A percentile compares a stretch with the other conserved stretches of the same genome.
phyloP scores from a whole-genome alignment of 2,888 invertebrate genomes.

The Chaitophorus viminalis region DNA sequence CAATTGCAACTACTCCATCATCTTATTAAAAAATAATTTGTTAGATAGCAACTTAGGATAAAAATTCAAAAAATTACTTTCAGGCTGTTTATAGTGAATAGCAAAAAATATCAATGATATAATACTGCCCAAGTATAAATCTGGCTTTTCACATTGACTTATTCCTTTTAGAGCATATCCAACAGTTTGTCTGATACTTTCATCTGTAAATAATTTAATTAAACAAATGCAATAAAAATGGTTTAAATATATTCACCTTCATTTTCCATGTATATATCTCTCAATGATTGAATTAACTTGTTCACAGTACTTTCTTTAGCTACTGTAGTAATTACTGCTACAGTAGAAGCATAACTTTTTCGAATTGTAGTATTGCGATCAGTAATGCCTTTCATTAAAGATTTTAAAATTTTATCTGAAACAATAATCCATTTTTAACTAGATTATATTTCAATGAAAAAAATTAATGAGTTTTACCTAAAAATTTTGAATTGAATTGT shows the following conservation, averaged over 20 bases:
- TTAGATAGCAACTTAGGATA: background rate
- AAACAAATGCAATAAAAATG: background rate
- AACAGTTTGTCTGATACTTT: conserved; percentile 45
- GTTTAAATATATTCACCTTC: conserved; percentile 19
- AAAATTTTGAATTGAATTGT: conserved; percentile 33
- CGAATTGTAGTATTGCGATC: conserved; percentile 86
- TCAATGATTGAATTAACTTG: conserved; percentile 70
- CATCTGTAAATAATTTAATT: conserved; percentile 40
- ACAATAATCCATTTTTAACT: conserved; percentile 5
- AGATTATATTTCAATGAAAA: background rate
- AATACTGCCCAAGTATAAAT: conserved; percentile 68
- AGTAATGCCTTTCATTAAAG: conserved; percentile 79
- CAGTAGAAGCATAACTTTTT: conserved; percentile 83
- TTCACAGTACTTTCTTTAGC: conserved; percentile 81
- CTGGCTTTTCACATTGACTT: conserved; percentile 57
- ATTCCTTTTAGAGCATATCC: conserved; percentile 56
- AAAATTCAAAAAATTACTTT: conserved; percentile 67
- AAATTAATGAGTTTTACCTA: background rate
- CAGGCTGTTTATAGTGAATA: conserved; percentile 73
- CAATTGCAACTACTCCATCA: background rate
- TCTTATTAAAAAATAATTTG: background rate
- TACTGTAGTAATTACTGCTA: conserved; percentile 84
- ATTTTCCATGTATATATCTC: conserved; percentile 52
- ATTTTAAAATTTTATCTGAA: conserved; percentile 73
- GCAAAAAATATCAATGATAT: conserved; percentile 89